A percentile compares a stretch with the other conserved stretches of the same genome.
phyloP scores from a whole-genome alignment of 2,113 vertebrate genomes.

The Zosterops borbonicus region DNA sequence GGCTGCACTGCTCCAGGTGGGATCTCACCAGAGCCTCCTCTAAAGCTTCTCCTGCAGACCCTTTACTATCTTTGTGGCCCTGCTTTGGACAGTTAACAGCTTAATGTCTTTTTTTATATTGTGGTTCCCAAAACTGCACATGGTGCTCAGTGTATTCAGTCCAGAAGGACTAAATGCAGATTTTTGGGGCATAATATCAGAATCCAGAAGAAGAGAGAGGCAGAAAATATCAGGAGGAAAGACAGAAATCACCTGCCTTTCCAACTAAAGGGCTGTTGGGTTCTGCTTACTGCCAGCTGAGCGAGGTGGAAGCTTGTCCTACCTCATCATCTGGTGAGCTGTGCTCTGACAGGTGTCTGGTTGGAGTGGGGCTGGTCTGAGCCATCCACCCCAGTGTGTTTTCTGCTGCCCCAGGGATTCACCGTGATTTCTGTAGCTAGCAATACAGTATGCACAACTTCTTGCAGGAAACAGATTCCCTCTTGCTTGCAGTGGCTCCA shows the following conservation, averaged over 20 bases:
- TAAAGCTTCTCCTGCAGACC: background rate
- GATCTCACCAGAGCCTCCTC: background rate
- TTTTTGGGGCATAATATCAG: background rate
- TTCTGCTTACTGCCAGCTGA: background rate
- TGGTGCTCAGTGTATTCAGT: background rate
- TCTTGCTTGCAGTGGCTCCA: background rate
- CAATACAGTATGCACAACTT: background rate
- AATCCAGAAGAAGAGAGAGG: background rate
- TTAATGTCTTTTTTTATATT: background rate
- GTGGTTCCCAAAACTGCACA: background rate
- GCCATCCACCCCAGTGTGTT: rapidly evolving
- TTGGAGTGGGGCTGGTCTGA: background rate
- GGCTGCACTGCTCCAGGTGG: background rate
- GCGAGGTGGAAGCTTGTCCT: background rate
- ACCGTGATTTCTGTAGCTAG: background rate
- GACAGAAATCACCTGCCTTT: background rate
- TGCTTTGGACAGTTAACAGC: background rate
- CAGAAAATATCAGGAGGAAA: background rate
- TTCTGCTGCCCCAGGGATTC: background rate
- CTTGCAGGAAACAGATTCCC: background rate
- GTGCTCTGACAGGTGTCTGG: background rate
- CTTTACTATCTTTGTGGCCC: background rate
- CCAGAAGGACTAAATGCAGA: background rate
- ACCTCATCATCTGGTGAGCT: background rate
- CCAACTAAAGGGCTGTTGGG: background rate